Evolutionary conservation across 2,888 invertebrate species (phyloP).

Genomic region (Abscondita cerata): DNA sequence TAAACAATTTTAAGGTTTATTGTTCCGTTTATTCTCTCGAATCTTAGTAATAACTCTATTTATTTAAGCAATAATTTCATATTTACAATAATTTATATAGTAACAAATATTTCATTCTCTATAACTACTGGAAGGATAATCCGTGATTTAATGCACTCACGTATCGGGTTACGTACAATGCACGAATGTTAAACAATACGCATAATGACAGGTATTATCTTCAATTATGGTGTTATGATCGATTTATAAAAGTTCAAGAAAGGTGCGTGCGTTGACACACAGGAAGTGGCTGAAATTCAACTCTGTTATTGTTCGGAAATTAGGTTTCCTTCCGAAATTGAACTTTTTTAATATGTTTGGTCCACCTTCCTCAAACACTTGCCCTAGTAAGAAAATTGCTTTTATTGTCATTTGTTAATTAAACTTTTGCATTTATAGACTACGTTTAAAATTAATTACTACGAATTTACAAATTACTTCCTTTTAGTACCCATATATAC

Average conservation of each 20-base stretch:
- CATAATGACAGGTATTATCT: conserved; percentile 33
- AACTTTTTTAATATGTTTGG: conserved; percentile 9
- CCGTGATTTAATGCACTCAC: conserved; percentile 20
- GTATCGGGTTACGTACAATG: conserved; percentile 26
- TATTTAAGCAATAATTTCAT: too few relatives aligned
- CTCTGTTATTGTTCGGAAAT: conserved; percentile 32
- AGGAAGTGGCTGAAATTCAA: conserved; percentile 26
- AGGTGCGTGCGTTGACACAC: conserved; percentile 30
- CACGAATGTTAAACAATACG: conserved; percentile 28
- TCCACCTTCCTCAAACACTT: not conserved
- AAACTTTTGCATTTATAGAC: conserved; percentile 1
- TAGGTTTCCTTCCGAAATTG: conserved; percentile 28
- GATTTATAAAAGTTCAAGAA: conserved; percentile 19
- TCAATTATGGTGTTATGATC: conserved; percentile 31
- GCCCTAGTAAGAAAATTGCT: not conserved
- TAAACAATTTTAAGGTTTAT: too few relatives aligned
- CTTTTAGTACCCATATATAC: too few relatives aligned
- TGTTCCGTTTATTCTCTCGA: too few relatives aligned
- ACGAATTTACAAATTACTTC: too few relatives aligned
- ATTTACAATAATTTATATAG: too few relatives aligned
- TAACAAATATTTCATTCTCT: too few relatives aligned
- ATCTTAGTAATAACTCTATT: too few relatives aligned
- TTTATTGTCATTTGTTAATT: conserved; percentile 7
- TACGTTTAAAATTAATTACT: too few relatives aligned
- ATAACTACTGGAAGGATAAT: too few relatives aligned